These are phyloP conservation scores for Crambe crambe DNA, from an alignment of 37 sponge, comb jelly and placozoan species.

Conservation along the genomic window DNA sequence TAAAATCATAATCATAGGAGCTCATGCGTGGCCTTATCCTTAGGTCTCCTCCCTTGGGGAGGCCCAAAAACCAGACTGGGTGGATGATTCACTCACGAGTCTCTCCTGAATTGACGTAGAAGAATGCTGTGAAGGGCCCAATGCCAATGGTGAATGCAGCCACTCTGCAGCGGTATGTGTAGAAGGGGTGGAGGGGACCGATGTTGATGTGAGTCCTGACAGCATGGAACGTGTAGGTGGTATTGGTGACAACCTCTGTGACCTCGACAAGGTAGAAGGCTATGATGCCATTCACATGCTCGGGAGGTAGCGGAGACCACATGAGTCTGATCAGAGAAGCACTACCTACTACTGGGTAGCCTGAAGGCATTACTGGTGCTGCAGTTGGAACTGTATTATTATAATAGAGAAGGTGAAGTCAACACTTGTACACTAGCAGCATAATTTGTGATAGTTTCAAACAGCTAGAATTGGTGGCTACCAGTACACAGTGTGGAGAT, in stretches of 20 bases:
- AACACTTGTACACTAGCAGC: background rate
- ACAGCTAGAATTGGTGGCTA: background rate
- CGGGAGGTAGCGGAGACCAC: constrained; percentile 33
- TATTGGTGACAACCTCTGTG: constrained; percentile 6
- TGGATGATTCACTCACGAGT: background rate
- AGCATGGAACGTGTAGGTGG: background rate
- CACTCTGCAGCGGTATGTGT: constrained; percentile 35
- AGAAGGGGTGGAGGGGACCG: constrained; percentile 45
- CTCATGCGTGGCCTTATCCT: no score
- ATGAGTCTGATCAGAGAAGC: background rate
- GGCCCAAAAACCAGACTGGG: no score
- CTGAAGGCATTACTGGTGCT: background rate
- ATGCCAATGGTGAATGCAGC: constrained; percentile 32
- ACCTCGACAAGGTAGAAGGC: background rate
- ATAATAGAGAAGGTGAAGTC: background rate
- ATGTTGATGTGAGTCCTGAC: background rate
- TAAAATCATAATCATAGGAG: no score
- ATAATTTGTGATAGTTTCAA: background rate
- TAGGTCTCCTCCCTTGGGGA: no score
- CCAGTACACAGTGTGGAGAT: no score
- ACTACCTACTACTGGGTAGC: no score
- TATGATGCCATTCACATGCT: constrained; percentile 33
- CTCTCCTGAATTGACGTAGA: background rate
- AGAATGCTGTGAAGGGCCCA: constrained; percentile 28
- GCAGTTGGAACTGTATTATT: constrained; percentile 7